Base-by-base conservation (phyloP, 2,797 vertebrate genomes). In the Zonotrichia albicollis region DNA sequence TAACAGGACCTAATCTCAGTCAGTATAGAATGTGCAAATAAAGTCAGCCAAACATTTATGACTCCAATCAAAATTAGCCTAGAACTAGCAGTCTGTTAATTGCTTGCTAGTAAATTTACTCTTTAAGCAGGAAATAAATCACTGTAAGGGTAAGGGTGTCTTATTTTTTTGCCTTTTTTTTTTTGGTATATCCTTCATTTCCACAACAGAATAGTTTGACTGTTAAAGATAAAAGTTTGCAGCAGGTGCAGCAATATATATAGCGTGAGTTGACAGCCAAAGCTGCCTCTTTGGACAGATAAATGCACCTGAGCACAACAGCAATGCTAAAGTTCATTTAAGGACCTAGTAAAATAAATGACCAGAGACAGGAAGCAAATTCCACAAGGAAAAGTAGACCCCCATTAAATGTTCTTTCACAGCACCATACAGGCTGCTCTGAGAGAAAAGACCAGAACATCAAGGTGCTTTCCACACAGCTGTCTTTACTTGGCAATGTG, bases 21-120 rank as follows among this genome's bases (percentile, higher is more conserved):
- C 38, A 19, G 17, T 42, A 40, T 36, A 88, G 40, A 84, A 89
- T 53, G 43, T 42, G 18, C 53, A 79, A 76, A 67, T 62, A 89
- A 78, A 64, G 14, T 55, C 77, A 93, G 48, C 48, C 70, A 88
- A 93, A 79, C 18, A 38, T 65, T 83, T 74, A 77, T 38, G 19
- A 82, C 83, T 83, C 34, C 51, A 65, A 82, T 80, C 54, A 91
- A 93, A 97, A 95, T 94, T 91, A 93, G 38, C 57, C 61, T 36
- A 79, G 51, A 91, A 82, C 86, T 53, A 93, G 65, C 20, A 77
- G 54, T 54, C 32, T 70, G 64, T 71, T 81, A 26, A 29, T 76
- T 66, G 10, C 54, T 81, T 84, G 57, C 46, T 36, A 57, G 40
- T 92, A 92, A 87, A 84, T 87, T 72, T 76, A 38, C 16, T 70